Base-by-base conservation (phyloP, 2,888 invertebrate genomes). In the Allacma fusca region DNA sequence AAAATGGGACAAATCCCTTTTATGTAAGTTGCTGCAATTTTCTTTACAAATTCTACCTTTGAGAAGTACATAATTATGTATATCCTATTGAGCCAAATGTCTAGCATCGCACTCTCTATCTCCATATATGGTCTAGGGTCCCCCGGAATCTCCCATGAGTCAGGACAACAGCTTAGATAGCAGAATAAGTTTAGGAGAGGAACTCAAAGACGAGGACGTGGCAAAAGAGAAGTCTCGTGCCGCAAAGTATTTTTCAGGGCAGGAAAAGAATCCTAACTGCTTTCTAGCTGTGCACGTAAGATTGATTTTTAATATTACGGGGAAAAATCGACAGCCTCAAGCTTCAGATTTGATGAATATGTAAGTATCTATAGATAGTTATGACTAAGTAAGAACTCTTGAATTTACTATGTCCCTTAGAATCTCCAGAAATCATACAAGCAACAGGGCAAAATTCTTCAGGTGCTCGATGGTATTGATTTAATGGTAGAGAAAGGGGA, bases 401-500 rank as follows among this genome's bases (percentile, higher is more conserved):
- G 13, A 23, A 9, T 57, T 23, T 57, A 21, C 2, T 57, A 57
- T 68, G 29, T 68, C 24, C 1, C 26, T 24, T 24, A 62, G 62
- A 62, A 62, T 24, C 23, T 62, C 1, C 12, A 12, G 21, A 62
- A 62, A 21, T 62, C 62, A 1, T 62, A 62, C 21, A 57, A 57
- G 16, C n/a, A 57, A 16, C n/a, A 57, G 34, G 34, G 34, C 9
- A 57, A 57, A 57, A 57, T 19, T 57, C 57, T 21, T 4, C 57
- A 57, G 1, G 94, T 94, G 0, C 90, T 95, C 16, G 89, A 91
- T 80, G 91, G 93, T 85, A 88, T 94, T 62, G 78, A 78, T 70
- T 79, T 82, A 23, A 67, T 75, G 0, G 92, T 95, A 0, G 92
- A 93, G 81, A 91, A 92, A 0, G 95, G 94, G 0, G 94, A 95